Conservation (phyloP, 2,888 invertebrate species). For the Apodemia hepburni region DNA sequence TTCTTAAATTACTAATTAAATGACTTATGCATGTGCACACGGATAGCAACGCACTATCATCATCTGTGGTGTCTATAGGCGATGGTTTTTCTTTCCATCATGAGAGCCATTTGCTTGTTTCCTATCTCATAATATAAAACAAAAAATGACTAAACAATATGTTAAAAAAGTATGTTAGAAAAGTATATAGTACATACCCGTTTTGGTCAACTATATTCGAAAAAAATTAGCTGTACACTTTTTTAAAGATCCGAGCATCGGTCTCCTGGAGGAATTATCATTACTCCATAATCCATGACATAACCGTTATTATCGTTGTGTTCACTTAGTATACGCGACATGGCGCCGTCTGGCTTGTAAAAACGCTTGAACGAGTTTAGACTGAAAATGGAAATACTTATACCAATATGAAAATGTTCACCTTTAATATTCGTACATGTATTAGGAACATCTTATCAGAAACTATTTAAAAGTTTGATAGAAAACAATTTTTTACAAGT, state of each 20-base stretch:
- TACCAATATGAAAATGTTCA: background rate
- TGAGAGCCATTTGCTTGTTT: too few species aligned
- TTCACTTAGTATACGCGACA: constrained; percentile 5
- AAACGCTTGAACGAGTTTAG: constrained; percentile 1
- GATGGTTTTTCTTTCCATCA: too few species aligned
- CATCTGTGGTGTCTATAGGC: too few species aligned
- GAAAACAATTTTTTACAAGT: too few species aligned
- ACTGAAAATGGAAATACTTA: constrained; percentile 3
- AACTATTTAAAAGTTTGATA: background rate
- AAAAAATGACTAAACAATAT: too few species aligned
- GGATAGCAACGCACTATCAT: too few species aligned
- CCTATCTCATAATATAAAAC: too few species aligned
- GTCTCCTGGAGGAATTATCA: background rate
- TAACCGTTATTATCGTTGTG: constrained; percentile 4
- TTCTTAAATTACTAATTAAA: too few species aligned
- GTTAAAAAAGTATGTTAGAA: too few species aligned
- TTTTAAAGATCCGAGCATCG: background rate
- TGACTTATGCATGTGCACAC: too few species aligned
- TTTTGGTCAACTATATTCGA: background rate
- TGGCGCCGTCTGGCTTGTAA: constrained; percentile 10
- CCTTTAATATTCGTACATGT: background rate
- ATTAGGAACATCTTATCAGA: background rate
- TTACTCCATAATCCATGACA: constrained; percentile 8
- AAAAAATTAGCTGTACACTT: background rate
- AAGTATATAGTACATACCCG: too few species aligned